phyloP scores from a whole-genome alignment of 2,797 vertebrate genomes.

The Enteromius mattozi region DNA sequence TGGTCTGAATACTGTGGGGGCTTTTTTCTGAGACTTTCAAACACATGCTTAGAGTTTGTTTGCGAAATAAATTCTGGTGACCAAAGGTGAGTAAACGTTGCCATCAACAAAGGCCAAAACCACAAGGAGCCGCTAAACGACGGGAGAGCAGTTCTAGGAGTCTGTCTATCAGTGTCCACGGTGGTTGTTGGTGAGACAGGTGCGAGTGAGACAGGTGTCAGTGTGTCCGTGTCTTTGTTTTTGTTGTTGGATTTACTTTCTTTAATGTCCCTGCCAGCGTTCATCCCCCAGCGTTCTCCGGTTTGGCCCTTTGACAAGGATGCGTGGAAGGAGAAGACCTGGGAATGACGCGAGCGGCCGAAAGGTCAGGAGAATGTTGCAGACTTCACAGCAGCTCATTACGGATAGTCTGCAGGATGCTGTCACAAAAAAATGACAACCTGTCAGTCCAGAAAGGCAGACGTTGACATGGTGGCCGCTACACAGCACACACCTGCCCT shows the following conservation, averaged over 20 bases:
- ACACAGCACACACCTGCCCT: conserved; percentile 64
- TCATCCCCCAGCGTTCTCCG: conserved; percentile 50
- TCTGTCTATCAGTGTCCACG: conserved; percentile 59
- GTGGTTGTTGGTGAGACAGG: conserved; percentile 67
- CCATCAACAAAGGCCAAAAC: conserved; percentile 39
- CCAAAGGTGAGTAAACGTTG: conserved; percentile 30
- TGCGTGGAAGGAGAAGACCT: conserved; percentile 54
- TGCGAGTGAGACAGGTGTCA: conserved; percentile 70
- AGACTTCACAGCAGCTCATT: conserved; percentile 68
- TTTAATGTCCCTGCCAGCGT: conserved; percentile 69
- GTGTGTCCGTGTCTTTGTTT: conserved; percentile 70
- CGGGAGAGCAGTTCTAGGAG: conserved; percentile 59
- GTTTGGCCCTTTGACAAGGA: conserved; percentile 54
- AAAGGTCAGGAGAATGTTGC: conserved; percentile 75
- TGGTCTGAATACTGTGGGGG: conserved; percentile 19
- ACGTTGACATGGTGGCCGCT: conserved; percentile 72
- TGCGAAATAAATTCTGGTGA: conserved; percentile 29
- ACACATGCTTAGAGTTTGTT: conserved; percentile 34
- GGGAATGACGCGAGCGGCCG: conserved; percentile 55
- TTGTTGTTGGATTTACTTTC: conserved; percentile 74
- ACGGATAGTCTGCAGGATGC: conserved; percentile 65
- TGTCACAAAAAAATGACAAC: conserved; percentile 64
- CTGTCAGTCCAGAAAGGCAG: conserved; percentile 69
- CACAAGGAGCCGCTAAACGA: conserved; percentile 4
- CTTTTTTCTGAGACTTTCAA: conserved; percentile 56